phyloP scores from a whole-genome alignment of 2,888 invertebrate genomes.

The Pachydiplax longipennis region DNA sequence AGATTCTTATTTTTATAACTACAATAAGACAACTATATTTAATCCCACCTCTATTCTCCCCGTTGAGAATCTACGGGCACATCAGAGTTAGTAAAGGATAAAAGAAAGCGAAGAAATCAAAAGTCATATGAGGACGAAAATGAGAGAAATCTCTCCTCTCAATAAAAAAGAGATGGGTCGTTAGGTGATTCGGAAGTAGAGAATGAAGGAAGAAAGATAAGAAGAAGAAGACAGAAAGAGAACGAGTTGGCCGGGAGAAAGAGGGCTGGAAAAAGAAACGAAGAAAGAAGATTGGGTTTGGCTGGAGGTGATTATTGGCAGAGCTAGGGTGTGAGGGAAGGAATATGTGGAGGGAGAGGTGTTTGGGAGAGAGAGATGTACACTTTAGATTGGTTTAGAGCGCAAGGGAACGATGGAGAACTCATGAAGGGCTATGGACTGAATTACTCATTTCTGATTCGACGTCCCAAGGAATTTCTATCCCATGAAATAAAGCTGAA shows the following conservation, averaged over 20 bases:
- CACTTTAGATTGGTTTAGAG: background rate
- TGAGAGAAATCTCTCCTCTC: background rate
- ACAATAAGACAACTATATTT: too few species aligned
- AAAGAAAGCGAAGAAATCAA: background rate
- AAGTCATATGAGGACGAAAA: background rate
- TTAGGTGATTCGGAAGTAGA: background rate
- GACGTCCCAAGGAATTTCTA: background rate
- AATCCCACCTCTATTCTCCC: too few species aligned
- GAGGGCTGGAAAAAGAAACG: background rate
- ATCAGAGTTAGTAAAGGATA: too few species aligned
- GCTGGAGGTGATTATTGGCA: background rate
- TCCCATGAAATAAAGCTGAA: background rate
- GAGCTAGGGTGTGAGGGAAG: background rate
- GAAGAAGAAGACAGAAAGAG: background rate
- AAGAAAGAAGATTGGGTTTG: background rate
- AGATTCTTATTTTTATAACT: too few species aligned
- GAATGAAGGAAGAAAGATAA: background rate
- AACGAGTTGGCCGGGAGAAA: background rate
- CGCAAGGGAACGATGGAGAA: background rate
- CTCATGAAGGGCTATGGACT: background rate
- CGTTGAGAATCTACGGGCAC: too few species aligned
- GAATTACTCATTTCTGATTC: background rate
- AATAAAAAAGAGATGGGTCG: background rate
- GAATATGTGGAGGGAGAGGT: background rate
- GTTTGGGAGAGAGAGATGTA: background rate